phyloP scores from a whole-genome alignment of 2,888 invertebrate species.

The Mesoligia furuncula region DNA sequence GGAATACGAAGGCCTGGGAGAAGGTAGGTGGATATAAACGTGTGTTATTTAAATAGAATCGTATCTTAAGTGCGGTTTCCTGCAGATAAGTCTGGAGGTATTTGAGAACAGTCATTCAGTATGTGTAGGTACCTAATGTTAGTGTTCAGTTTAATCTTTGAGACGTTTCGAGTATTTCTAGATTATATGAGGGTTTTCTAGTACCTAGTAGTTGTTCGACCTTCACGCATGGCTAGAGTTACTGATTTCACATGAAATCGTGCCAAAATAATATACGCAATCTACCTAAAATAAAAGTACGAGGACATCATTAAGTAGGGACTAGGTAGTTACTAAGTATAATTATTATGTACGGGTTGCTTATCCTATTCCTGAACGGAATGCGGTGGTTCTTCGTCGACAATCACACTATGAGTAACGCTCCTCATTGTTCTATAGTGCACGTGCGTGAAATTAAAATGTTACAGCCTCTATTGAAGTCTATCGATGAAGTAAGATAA shows the following conservation, averaged over 20 bases:
- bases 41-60: neutral
- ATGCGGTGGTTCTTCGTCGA: constrained; percentile 1
- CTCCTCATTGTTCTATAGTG: constrained; percentile 6
- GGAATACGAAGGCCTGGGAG: constrained; percentile 71
- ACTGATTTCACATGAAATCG: constrained; percentile 10
- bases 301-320: neutral
- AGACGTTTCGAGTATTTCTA: neutral
- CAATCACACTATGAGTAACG: neutral
- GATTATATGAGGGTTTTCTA: neutral
- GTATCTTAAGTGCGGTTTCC: constrained; percentile 31
- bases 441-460: constrained; percentile 10
- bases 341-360: neutral
- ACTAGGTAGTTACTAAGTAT: too few relatives aligned
- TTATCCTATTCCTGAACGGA: constrained; percentile 2
- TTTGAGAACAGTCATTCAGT: neutral
- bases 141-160: neutral
- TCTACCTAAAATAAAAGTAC: neutral
- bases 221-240: constrained; percentile 27
- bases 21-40: constrained; percentile 55
- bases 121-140: constrained; percentile 1
- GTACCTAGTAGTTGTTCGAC: neutral
- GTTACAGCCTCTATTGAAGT: neutral
- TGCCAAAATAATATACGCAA: constrained; percentile 9
- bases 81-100: constrained; percentile 14
- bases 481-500: neutral